Base-by-base conservation (phyloP, 2,113 vertebrate species). In the Microtus montanus region DNA sequence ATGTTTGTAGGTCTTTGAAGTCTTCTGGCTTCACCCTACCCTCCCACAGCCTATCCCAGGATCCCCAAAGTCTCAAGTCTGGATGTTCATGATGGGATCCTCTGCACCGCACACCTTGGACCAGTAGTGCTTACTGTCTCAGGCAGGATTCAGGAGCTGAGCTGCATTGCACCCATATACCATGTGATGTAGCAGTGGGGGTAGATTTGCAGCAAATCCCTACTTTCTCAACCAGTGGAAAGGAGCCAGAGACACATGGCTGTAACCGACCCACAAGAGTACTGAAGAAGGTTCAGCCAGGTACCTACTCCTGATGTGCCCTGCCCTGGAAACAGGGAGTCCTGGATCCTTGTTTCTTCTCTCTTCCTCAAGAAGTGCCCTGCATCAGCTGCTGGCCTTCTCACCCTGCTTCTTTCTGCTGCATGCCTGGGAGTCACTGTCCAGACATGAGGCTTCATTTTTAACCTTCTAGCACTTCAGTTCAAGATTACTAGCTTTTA, bases 101-200 rank as follows among this genome's bases (percentile, higher is more conserved):
- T 28, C 30, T 12, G 1, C 0, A 0, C 22, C 22, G 22, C 11
- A 7, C 33, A 19, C 24, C 0, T n/a, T 38, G 17, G n/a, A 47
- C 2, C 3, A 7, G 3, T 54, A 12, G 7, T 54, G 30, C 66
- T 66, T 58, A 15, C 12, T 13, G 1, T 77, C 30, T 68, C 41
- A 44, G 58, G 47, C 52, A 35, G 63, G 1, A 52, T n/a, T 35
- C 11, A 8, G 15, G 49, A 63, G 30, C 19, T 0, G 0, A 5
- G 63, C 22, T 54, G 3, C 0, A 26, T 52, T 15, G 26, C 2
- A 12, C 11, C 1, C 47, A 14, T 7, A 7, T 1, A 9, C 66
- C 14, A 2, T n/a, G 7, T 19, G 1, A 3, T n/a, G 3, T 24
- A 1, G 30, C 11, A 15, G 66, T 47, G 14, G 38, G n/a, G 38